Conservation (phyloP, 2,797 vertebrate species). For the Clarias pachynema region DNA sequence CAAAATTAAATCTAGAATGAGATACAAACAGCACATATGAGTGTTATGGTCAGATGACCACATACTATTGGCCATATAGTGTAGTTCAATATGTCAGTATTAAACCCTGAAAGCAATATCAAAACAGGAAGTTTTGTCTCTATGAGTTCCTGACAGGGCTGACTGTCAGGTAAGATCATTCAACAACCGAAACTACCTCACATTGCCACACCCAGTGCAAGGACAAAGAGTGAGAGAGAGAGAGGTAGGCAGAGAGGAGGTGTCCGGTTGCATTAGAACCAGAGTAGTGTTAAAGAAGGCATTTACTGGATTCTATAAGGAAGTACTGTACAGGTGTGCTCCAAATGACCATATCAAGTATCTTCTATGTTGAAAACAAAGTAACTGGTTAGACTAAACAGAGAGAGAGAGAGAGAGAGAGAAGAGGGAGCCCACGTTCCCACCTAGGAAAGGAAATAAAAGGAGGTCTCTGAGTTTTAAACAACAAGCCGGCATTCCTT, state of each 20-base stretch:
- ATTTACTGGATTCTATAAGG: slow-evolving; percentile 4
- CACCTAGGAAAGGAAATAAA: background rate
- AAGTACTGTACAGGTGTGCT: background rate
- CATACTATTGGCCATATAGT: background rate
- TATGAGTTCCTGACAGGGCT: background rate
- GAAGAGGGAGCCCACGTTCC: background rate
- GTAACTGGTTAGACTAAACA: background rate
- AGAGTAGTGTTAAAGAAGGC: background rate
- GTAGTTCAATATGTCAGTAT: background rate
- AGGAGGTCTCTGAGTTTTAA: background rate
- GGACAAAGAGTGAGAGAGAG: background rate
- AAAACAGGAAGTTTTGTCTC: background rate
- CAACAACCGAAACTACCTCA: background rate
- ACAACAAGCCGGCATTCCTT: background rate
- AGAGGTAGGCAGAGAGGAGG: background rate
- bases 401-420: no score
- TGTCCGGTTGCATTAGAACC: background rate
- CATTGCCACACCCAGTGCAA: background rate
- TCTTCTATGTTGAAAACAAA: background rate
- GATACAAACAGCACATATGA: background rate
- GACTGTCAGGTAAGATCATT: background rate
- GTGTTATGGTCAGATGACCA: background rate
- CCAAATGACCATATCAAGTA: background rate
- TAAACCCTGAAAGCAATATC: background rate
- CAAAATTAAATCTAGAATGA: no score